A percentile compares a stretch with the other conserved stretches of the same genome.
phyloP scores from a whole-genome alignment of 2,113 vertebrate species.

The Nipponia nippon region DNA sequence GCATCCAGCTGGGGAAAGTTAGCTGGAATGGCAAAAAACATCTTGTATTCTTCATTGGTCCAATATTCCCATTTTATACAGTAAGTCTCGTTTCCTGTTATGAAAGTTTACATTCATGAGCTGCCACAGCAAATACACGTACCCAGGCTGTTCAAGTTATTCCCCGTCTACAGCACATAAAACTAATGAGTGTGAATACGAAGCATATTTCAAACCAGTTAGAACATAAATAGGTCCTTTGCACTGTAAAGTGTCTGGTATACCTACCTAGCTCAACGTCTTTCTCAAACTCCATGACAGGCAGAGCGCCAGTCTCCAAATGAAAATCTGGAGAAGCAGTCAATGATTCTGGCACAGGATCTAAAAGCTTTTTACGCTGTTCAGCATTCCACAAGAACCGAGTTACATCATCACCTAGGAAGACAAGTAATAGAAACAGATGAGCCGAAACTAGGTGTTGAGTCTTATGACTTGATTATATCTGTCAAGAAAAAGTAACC shows the following conservation, averaged over 20 bases:
- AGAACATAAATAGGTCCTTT: background rate
- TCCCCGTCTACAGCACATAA: background rate
- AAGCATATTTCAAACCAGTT: background rate
- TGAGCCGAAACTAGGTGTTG: background rate
- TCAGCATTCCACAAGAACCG: conserved; percentile 56
- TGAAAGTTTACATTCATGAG: background rate
- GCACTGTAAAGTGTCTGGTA: background rate
- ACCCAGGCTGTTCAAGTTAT: background rate
- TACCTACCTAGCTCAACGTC: conserved; percentile 68
- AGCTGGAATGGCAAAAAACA: conserved; percentile 62
- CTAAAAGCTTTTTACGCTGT: conserved; percentile 64
- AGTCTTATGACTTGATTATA: background rate
- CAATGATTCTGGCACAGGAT: conserved; percentile 55
- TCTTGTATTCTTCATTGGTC: conserved; percentile 64
- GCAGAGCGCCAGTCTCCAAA: conserved; percentile 64
- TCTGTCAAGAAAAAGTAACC: background rate
- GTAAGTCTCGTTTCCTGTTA: conserved; percentile 72
- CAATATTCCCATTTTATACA: conserved; percentile 67
- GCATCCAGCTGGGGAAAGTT: conserved; percentile 19
- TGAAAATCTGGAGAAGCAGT: conserved; percentile 52
- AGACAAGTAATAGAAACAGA: background rate
- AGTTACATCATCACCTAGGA: conserved; percentile 7
- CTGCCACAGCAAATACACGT: background rate
- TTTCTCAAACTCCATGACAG: conserved; percentile 59
- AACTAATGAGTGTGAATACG: background rate